Conservation (phyloP, 2,113 vertebrate species). For the Phrynosoma blainvillii region DNA sequence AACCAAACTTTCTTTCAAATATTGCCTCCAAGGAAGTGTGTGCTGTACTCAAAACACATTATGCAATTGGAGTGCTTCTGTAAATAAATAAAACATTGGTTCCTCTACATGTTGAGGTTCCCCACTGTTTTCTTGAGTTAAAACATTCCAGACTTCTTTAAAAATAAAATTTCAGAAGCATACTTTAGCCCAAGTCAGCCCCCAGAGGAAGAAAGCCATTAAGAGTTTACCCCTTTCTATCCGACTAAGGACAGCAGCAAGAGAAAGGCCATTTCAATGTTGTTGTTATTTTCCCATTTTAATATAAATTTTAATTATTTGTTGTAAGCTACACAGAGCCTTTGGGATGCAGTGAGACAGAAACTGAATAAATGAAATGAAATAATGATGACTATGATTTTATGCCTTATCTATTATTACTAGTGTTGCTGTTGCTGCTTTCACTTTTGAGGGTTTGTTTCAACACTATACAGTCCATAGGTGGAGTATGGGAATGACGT, state of each 20-base stretch:
- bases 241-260: background rate
- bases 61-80: background rate
- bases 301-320: slow-evolving; percentile 19
- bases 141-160: background rate
- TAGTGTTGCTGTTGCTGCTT: background rate
- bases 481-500: background rate
- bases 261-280: rapidly evolving
- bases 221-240: background rate
- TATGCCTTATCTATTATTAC: slow-evolving; percentile 3
- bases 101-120: background rate
- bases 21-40: background rate
- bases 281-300: background rate
- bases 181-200: background rate
- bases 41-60: background rate
- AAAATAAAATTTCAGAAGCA: background rate
- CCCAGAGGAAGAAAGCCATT: background rate
- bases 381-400: slow-evolving; percentile 15
- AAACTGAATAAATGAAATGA: slow-evolving; percentile 16
- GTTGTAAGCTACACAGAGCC: background rate
- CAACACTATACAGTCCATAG: background rate
- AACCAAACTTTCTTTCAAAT: background rate
- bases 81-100: background rate
- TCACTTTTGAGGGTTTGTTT: slow-evolving; percentile 4
- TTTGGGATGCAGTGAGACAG: background rate
- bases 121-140: background rate